Evolutionary conservation across 2,113 vertebrate species (phyloP), one percentile per base, ranked within the genome.

Genomic region (Stigmatopora nigra): DNA sequence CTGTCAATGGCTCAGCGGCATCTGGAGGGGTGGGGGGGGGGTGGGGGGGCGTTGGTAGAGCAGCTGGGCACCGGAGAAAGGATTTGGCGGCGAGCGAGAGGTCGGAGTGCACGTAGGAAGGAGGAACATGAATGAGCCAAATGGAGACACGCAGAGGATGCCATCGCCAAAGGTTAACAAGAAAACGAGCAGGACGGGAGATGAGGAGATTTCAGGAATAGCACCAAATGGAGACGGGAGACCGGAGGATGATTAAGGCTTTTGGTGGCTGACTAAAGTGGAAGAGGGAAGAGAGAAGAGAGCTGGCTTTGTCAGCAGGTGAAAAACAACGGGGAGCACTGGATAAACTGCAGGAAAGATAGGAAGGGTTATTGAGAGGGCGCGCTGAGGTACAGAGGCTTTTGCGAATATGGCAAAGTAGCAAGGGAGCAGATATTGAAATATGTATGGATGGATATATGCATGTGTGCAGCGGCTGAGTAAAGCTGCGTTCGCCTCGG

Each of bases 1-100:
- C 78, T 81, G 79, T 84, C 84, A 73, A 85, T 83, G 73, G 82
- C 81, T 82, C 73, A 73, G 68, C 79, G 82, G 72, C 87, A 87
- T 84, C 87, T 86, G 87, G 83, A 83, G 38, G 2, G n/a, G n/a
- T n/a, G n/a, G n/a, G n/a, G n/a, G n/a, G n/a, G n/a, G n/a, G n/a
- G n/a, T n/a, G n/a, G n/a, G 25, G 81, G 77, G 76, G 78, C 80
- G 60, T 41, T 73, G 59, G 68, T 73, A n/a, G 71, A 79, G 78
- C 84, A 84, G 80, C 82, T 81, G 82, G 75, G 62, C 71, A 72
- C 72, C 77, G 76, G 80, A 78, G 78, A 79, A 73, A 81, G 79
- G 78, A 84, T 83, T 83, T 82, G 78, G 80, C 76, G 69, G 65
- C 69, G 64, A 81, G 76, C 67, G 58, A 12, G 70, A 65, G 75